These are phyloP conservation scores for Hesperia comma DNA, from an alignment of 2,888 invertebrate genomes.

Conservation along the genomic window DNA sequence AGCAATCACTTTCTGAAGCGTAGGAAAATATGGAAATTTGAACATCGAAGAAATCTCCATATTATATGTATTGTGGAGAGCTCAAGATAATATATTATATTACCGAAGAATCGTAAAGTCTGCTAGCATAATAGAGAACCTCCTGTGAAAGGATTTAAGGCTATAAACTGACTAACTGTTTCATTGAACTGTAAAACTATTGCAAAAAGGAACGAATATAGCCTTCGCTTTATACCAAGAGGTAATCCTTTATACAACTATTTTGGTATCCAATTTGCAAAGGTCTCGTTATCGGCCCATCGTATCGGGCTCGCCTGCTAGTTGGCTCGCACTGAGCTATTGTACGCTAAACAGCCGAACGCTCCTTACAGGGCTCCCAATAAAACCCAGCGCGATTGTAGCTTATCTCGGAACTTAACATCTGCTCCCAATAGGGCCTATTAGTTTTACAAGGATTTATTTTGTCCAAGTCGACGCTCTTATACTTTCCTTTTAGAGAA, in stretches of 20 bases:
- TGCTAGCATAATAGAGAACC: too few species aligned
- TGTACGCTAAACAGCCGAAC: slow-evolving; percentile 16
- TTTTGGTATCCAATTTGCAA: slow-evolving; percentile 17
- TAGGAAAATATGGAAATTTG: too few species aligned
- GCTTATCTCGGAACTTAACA: slow-evolving; percentile 10
- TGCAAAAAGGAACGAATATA: not conserved
- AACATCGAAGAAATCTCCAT: too few species aligned
- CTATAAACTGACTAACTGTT: too few species aligned
- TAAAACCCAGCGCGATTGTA: slow-evolving; percentile 17
- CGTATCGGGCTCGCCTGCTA: slow-evolving; percentile 13
- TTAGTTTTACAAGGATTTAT: not conserved
- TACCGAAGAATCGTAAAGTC: too few species aligned
- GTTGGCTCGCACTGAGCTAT: slow-evolving; percentile 21
- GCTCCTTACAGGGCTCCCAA: slow-evolving; percentile 15
- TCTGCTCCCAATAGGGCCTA: not conserved
- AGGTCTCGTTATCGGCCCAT: slow-evolving; percentile 8
- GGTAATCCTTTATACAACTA: slow-evolving; percentile 6
- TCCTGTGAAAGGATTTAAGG: too few species aligned
- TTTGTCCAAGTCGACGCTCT: too few species aligned
- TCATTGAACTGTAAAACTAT: too few species aligned
- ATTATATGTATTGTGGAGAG: too few species aligned
- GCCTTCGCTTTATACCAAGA: not conserved
- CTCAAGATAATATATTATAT: too few species aligned
- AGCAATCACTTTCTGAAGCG: too few species aligned
- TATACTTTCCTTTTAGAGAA: too few species aligned